Evolutionary conservation across 2,113 vertebrate species (phyloP), one percentile per base, ranked within the genome.

Genomic region (Tricholaema leucomelas): DNA sequence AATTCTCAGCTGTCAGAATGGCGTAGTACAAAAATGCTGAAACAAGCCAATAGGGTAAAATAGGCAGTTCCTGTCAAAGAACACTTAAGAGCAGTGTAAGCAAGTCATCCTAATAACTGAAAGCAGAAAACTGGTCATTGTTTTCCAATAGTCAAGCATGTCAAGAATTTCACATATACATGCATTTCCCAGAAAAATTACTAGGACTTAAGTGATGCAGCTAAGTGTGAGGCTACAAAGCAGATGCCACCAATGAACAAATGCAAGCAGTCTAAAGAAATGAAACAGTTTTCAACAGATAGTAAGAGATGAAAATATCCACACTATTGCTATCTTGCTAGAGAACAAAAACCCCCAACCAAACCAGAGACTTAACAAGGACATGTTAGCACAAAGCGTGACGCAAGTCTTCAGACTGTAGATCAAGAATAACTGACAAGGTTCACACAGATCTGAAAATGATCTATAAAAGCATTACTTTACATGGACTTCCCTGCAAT

Each of bases 301-400:
- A 35, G 18, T 28, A 64, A 72, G 27, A 74, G 24, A 44, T 28
- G 3, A 64, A n/a, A 66, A 40, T 13, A 73, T 11, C 38, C 28
- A 72, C 28, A 46, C 11, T 18, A 56, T 15, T 13, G 31, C 8
- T 44, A 36, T 19, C n/a, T 42, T 52, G 35, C 38, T 25, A 72
- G 18, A 82, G 18, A 55, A 21, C 12, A 72, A 46, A 19, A 78
- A n/a, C n/a, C n/a, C 8, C 44, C 18, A 19, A 9, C 19, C 44
- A 46, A 44, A 44, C 44, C 17, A 55, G 74, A 67, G 7, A 1
- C 44, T 75, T 33, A n/a, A n/a, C 31, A 70, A 84, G 35, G 73
- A 55, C 5, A 52, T 7, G 13, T 67, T 36, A 56, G 38, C n/a
- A n/a, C 2, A 0, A 75, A 79, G 15, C 16, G 6, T 4, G 4